Conservation (phyloP, 2,888 invertebrate genomes). For the Kryphioiulus occultus region DNA sequence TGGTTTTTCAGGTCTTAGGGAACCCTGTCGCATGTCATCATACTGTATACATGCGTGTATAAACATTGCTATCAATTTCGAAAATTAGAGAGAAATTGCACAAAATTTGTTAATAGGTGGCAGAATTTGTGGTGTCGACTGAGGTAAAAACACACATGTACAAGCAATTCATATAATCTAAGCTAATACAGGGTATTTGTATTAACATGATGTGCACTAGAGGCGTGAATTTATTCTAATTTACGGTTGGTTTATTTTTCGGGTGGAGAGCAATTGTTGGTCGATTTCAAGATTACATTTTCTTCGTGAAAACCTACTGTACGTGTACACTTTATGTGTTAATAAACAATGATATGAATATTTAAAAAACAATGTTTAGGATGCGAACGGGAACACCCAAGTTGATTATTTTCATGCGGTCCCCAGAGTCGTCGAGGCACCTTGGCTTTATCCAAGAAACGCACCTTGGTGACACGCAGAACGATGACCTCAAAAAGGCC, state of each 20-base stretch:
- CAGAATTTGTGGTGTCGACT: not conserved
- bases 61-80: no score
- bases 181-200: not conserved
- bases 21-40: no score
- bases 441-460: not conserved
- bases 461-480: not conserved
- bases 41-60: no score
- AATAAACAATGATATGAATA: no score
- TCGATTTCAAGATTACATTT: no score
- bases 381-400: not conserved
- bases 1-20: no score
- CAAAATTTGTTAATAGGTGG: no score
- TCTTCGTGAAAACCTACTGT: no score
- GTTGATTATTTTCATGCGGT: not conserved
- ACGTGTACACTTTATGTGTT: no score
- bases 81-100: no score
- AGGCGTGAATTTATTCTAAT: not conserved
- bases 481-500: constrained; percentile 3
- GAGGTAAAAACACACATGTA: not conserved
- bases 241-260: not conserved
- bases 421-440: not conserved
- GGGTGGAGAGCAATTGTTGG: not conserved
- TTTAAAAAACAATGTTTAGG: no score
- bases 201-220: not conserved
- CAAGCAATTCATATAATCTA: not conserved